Base-by-base conservation (phyloP, 2,113 vertebrate genomes). In the Coracopsis vasa region DNA sequence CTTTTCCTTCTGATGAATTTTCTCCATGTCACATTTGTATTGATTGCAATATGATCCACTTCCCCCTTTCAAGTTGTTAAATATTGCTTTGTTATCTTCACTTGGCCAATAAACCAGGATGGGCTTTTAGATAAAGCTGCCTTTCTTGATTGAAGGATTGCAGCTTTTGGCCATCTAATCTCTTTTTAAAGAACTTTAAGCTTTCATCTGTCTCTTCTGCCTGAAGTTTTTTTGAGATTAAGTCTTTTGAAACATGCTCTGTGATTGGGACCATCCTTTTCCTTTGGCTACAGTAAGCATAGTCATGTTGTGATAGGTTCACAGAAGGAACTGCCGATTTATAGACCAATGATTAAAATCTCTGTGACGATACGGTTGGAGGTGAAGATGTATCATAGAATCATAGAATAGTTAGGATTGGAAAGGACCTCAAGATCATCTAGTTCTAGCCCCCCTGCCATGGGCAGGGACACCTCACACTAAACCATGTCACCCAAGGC, bases 51-150 rank as follows among this genome's bases (percentile, higher is more conserved):
- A 61, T 87, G 86, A 95, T 91, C 83, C 1, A 1, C 41, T 89
- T 91, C 61, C 33, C 77, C 73, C 74, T 92, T 92, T 95, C 83
- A 78, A 78, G 64, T 64, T 86, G 39, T 92, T 95, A 94, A 78
- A 80, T 94, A 81, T 23, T 86, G 65, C 91, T 88, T 84, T 86
- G 77, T 72, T 89, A 39, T 66, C 83, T 92, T 88, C 16, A 2
- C 69, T 91, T 96, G 84, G 86, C 86, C 89, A 87, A 60, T 94
- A 92, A 80, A 92, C 48, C 0, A 3, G 25, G 42, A 91, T 89
- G 77, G 77, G 39, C 47, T 96, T 94, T 86, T 67, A 92, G 83
- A 92, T 94, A 80, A 94, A 95, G 44, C 74, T 92, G 56, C 95
- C 73, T 81, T 92, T 88, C 65, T 80, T 86, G 72, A 78, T 88